Evolutionary conservation across 2,888 invertebrate species (phyloP), one percentile per base, ranked within the genome.

Genomic region (Torymus aiolomorphi): DNA sequence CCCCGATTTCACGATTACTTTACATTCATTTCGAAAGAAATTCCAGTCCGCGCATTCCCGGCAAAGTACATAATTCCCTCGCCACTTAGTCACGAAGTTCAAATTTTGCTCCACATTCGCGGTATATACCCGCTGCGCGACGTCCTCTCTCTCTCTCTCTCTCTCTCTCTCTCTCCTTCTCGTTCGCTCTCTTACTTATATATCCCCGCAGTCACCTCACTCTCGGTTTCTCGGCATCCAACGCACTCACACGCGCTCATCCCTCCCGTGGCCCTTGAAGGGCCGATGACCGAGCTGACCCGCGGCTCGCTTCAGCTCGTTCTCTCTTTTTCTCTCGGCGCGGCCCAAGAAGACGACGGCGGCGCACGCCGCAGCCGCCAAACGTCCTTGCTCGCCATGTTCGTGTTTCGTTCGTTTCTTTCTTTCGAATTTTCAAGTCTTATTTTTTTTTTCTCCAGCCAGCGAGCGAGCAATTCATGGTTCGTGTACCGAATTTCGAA

Each of bases 211-310:
- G 54, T 24, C 24, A 14, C n/a, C 62, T 42, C 56, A 76, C 76
- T 76, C 76, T 70, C 69, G 69, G 70, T 76, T 57, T 77, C 67
- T 76, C 66, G 16, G 42, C n/a, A 54, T 18, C 31, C 5, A 31
- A 10, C 57, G 59, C 11, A 31, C n/a, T 51, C 54, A 31, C 52
- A 14, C 63, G 56, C n/a, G 57, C 69, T 62, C 57, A 8, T 16
- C 73, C 20, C 63, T 12, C 63, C 52, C 56, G 54, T 56, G 72
- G 80, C 80, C 81, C 81, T 80, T 57, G 80, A 84, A 86, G 84
- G 88, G 88, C 88, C 88, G 87, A 88, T 88, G 88, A 89, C 88
- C 76, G 88, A 83, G 84, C 85, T 88, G 87, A 88, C 88, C 88
- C 84, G 86, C 77, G 83, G 83, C 83, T 83, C 82, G 80, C 82